Percentiles rank a stretch among this genome's conserved stretches.
Conservation (phyloP, 2,113 vertebrate species). For the Antennarius striatus region DNA sequence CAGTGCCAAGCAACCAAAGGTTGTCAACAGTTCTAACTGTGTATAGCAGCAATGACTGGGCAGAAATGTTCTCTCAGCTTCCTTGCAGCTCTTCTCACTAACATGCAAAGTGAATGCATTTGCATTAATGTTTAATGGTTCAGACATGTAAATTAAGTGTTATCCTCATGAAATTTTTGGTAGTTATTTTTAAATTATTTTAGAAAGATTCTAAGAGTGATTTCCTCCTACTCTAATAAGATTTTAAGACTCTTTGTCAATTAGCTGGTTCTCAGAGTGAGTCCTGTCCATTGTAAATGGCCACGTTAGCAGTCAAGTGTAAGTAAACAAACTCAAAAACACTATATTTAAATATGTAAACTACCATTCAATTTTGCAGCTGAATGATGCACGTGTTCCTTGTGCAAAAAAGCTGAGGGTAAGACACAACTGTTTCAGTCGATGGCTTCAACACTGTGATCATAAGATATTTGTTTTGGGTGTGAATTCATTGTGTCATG, state of each 20-base stretch:
- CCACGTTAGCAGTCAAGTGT: neutral
- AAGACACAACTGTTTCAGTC: neutral
- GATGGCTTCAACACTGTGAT: neutral
- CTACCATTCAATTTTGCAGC: neutral
- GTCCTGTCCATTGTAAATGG: neutral
- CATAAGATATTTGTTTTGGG: slow-evolving; percentile 33
- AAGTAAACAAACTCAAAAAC: slow-evolving; percentile 14
- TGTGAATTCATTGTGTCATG: slow-evolving; percentile 40
- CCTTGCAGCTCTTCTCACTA: neutral
- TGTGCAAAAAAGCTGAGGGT: neutral
- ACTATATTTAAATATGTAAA: slow-evolving; percentile 11
- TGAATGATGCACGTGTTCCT: neutral
- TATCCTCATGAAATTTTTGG: too few relatives aligned
- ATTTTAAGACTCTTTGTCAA: neutral
- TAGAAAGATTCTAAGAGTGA: too few relatives aligned
- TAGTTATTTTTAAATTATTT: neutral
- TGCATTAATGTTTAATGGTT: slow-evolving; percentile 11
- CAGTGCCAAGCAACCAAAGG: slow-evolving; percentile 10
- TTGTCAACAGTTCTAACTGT: slow-evolving; percentile 1
- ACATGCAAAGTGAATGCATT: slow-evolving; percentile 41
- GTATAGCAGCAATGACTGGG: slow-evolving; percentile 4
- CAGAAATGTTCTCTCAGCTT: neutral
- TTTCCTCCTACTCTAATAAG: neutral
- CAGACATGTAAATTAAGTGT: neutral
- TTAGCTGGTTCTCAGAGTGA: neutral